A percentile compares a stretch with the other conserved stretches of the same genome.
These are phyloP conservation scores for Cylindroiulus punctatus DNA, from an alignment of 2,888 invertebrate genomes.

Conservation along the genomic window DNA sequence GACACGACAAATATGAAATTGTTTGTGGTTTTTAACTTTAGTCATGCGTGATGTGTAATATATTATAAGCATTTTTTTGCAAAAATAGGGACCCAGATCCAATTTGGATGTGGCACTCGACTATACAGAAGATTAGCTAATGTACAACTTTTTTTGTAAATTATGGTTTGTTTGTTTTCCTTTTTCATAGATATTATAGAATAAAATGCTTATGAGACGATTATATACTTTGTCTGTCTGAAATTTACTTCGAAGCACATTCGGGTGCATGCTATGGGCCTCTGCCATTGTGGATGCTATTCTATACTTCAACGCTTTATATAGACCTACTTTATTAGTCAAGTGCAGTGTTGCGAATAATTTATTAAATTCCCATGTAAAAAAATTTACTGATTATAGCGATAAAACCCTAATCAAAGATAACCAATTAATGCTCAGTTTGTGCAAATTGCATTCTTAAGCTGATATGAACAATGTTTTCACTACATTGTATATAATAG, in stretches of 20 bases:
- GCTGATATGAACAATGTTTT: too few species aligned
- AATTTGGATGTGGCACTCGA: slow-evolving; percentile 43
- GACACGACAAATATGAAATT: slow-evolving; percentile 44
- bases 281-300: too few species aligned
- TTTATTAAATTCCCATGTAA: too few species aligned
- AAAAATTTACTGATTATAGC: too few species aligned
- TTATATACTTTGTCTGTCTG: not conserved
- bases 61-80: slow-evolving; percentile 46
- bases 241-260: not conserved
- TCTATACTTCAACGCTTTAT: too few species aligned
- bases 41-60: slow-evolving; percentile 48
- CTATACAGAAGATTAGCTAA: slow-evolving; percentile 47
- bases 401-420: too few species aligned
- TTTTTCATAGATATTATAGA: slow-evolving; percentile 53
- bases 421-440: too few species aligned
- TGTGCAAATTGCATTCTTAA: too few species aligned
- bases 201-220: slow-evolving; percentile 52
- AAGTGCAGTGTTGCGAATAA: too few species aligned
- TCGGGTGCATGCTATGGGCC: too few species aligned
- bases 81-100: slow-evolving; percentile 40
- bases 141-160: slow-evolving; percentile 54
- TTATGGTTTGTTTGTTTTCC: slow-evolving; percentile 51
- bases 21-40: slow-evolving; percentile 46
- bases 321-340: too few species aligned
- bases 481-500: too few species aligned